Conservation (phyloP, 2,797 vertebrate species). For the Aselliscus stoliczkanus region DNA sequence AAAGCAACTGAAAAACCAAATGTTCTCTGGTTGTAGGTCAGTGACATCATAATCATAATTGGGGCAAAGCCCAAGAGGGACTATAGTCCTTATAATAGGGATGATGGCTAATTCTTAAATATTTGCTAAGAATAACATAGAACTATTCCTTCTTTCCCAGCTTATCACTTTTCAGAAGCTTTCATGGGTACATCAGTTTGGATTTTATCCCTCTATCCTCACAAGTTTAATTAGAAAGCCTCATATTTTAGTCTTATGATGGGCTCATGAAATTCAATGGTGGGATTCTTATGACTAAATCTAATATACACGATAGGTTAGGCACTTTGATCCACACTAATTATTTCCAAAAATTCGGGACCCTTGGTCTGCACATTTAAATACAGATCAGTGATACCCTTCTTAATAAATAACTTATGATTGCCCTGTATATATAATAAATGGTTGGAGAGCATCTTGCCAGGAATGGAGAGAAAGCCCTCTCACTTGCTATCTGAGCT, state of each 20-base stretch:
- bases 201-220: neutral
- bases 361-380: neutral
- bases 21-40: neutral
- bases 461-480: neutral
- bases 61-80: neutral
- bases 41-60: neutral
- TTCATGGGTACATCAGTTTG: neutral
- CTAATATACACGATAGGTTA: neutral
- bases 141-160: neutral
- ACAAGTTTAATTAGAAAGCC: conserved; percentile 10
- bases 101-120: neutral
- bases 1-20: conserved; percentile 30
- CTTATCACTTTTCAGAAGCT: neutral
- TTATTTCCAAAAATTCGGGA: neutral
- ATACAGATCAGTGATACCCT: neutral
- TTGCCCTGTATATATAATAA: neutral
- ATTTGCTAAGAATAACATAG: neutral
- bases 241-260: neutral
- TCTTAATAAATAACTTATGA: conserved; percentile 1
- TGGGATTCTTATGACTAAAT: neutral
- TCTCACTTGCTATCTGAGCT: neutral
- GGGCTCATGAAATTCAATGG: neutral
- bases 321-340: neutral
- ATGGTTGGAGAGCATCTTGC: neutral
- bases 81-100: neutral